Evolutionary conservation across 2,888 invertebrate species (phyloP), one percentile per base, ranked within the genome.

Genomic region (Macrostomum cliftonense): DNA sequence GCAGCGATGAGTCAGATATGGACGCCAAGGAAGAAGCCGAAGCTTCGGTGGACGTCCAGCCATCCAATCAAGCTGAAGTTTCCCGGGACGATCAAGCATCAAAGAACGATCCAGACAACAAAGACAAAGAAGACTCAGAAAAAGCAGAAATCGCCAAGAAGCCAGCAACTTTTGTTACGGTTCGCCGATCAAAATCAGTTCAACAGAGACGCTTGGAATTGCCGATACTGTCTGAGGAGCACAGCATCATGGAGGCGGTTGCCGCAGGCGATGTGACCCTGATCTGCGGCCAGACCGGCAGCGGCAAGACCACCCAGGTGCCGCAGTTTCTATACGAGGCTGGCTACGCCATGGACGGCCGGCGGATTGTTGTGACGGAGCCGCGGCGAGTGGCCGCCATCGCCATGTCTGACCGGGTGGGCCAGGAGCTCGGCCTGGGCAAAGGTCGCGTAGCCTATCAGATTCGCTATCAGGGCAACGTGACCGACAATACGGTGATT

Each of bases 331-430:
- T 40, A 2, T 40, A 17, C 16, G 40, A 40, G 20, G 40, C 16
- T 17, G 40, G 40, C 9, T 40, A 17, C 49, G 69, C 16, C 71
- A 65, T 57, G 89, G 61, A 68, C 46, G 66, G 63, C 9, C 80
- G 81, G 65, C 77, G 88, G 71, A 89, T 95, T 58, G 91, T 82
- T 0, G 77, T 97, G 2, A 99, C 97, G 0, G 93, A 99, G 65
- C 97, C 97, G 0, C 75, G 97, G n/a, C 76, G 97, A 60, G 91
- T 99, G 0, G 97, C 97, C 1, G 91, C 97, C 0, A 86, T 93
- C 51, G 82, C 89, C 0, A 95, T 99, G 91, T 82, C 95, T 0
- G 77, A 79, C 54, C 77, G 97, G 48, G 88, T 99, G 0, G 88
- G 78, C 0, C 74, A 79, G 54, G 97, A 99, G 72, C 78, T 97